Evolutionary conservation across 2,113 vertebrate species (phyloP).

Genomic region (Phalacrocorax aristotelis): DNA sequence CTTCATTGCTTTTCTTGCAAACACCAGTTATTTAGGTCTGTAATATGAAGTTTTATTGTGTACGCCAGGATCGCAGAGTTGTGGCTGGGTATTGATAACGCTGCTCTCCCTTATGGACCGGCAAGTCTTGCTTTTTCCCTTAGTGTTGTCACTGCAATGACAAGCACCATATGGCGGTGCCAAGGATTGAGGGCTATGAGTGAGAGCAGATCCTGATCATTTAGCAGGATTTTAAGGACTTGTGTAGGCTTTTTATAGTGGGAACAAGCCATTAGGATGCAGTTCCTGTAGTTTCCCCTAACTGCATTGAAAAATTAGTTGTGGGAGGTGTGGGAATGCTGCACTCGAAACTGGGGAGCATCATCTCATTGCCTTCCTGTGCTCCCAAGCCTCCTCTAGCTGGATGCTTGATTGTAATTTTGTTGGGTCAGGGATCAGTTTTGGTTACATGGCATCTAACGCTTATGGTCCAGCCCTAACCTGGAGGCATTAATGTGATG

Average conservation of each 20-base stretch:
- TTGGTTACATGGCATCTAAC: neutral
- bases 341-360: neutral
- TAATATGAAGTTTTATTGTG: neutral
- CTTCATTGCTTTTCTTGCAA: neutral
- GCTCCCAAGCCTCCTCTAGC: neutral
- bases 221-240: neutral
- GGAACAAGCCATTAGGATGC: neutral
- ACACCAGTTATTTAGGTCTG: neutral
- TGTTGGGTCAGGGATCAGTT: neutral
- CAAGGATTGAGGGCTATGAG: neutral
- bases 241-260: neutral
- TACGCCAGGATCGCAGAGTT: neutral
- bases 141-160: neutral
- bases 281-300: neutral
- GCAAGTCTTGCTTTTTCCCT: neutral
- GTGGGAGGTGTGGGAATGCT: neutral
- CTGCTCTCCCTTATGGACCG: neutral
- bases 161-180: accelerated
- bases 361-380: neutral
- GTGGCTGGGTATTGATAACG: neutral
- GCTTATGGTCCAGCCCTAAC: neutral
- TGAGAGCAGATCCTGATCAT: neutral
- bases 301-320: neutral
- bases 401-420: neutral
- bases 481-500: neutral